Evolutionary conservation across 2,888 invertebrate genomes (phyloP).

Genomic region (Mythimna impura): DNA sequence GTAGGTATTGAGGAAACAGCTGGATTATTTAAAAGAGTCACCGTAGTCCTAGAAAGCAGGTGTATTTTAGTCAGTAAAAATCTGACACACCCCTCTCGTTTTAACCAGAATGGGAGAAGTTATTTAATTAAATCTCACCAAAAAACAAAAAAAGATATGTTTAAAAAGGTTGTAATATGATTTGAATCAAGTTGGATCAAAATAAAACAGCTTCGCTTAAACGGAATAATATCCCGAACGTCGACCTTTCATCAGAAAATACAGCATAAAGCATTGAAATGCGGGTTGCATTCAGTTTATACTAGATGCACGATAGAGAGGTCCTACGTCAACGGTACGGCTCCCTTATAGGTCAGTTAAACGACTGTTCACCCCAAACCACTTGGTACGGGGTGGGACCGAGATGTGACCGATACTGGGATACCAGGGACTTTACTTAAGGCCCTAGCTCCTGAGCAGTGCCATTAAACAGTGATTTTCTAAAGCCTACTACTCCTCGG

Average conservation of each 20-base stretch:
- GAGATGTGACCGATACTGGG: constrained; percentile 83
- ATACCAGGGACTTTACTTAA: constrained; percentile 62
- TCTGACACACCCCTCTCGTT: too few species aligned
- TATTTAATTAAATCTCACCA: too few species aligned
- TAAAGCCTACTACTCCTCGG: constrained; percentile 12
- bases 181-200: constrained; percentile 1
- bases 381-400: constrained; percentile 78
- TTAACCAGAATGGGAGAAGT: too few species aligned
- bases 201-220: constrained; percentile 52
- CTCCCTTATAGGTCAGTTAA: constrained; percentile 82
- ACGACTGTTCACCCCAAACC: constrained; percentile 80
- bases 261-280: constrained; percentile 77
- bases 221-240: constrained; percentile 68
- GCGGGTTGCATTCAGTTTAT: constrained; percentile 74
- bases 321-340: constrained; percentile 72
- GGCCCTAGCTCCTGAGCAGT: too few species aligned
- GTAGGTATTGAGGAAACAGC: too few species aligned
- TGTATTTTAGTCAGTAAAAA: too few species aligned
- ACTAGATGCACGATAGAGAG: constrained; percentile 73
- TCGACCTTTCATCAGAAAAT: constrained; percentile 75
- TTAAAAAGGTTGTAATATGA: not conserved
- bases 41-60: too few species aligned
- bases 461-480: constrained; percentile 50
- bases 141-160: not conserved
- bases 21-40: too few species aligned